phyloP scores from a whole-genome alignment of 2,797 vertebrate genomes.

The Lepidocolaptes lacrymiger region DNA sequence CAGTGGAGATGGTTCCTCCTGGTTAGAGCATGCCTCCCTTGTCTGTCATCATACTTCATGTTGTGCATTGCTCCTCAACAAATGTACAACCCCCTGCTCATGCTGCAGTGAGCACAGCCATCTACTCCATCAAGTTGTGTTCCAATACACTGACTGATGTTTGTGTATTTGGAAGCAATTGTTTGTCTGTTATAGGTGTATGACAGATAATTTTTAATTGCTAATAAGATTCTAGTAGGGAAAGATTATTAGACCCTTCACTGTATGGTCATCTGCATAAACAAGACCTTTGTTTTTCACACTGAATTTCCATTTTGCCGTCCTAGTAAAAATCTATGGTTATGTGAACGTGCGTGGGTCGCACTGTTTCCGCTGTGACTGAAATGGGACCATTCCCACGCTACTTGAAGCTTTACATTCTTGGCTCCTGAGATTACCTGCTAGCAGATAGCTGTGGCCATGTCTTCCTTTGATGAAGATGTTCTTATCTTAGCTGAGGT shows the following conservation, averaged over 20 bases:
- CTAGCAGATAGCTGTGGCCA: background rate
- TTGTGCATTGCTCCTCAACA: background rate
- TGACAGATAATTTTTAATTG: background rate
- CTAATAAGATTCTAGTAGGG: background rate
- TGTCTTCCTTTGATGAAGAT: slow-evolving; percentile 35
- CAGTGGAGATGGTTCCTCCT: background rate
- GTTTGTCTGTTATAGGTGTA: background rate
- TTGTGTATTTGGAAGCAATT: background rate
- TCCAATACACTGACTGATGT: background rate
- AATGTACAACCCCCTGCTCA: background rate
- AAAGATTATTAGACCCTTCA: background rate
- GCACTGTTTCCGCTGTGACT: background rate
- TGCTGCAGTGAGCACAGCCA: background rate
- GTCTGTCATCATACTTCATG: background rate
- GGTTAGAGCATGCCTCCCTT: background rate
- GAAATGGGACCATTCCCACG: slow-evolving; percentile 21
- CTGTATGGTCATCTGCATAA: background rate
- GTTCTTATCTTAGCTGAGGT: slow-evolving; percentile 40
- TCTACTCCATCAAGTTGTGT: background rate
- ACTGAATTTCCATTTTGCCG: background rate
- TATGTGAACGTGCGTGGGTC: background rate
- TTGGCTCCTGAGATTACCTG: background rate
- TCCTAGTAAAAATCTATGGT: background rate
- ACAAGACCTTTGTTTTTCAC: background rate
- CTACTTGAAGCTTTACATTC: background rate